Conservation (phyloP, 2,113 vertebrate species). For the Gadus chalcogrammus region DNA sequence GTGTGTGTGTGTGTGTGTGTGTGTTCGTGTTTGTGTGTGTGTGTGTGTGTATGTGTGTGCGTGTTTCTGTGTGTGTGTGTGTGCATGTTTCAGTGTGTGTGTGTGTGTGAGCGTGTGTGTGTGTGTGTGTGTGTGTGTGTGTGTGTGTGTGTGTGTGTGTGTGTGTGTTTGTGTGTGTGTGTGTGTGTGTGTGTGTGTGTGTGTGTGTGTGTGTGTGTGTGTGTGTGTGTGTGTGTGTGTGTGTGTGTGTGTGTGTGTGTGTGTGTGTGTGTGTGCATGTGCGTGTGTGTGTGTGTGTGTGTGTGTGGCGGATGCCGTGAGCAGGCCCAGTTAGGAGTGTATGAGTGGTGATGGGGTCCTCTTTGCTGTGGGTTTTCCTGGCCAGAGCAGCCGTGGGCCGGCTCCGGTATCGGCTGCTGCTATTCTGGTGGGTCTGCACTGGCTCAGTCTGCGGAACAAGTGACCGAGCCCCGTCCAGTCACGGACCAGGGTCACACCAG, state of each 20-base stretch:
- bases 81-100: constrained; percentile 9
- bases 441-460: not conserved
- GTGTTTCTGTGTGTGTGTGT: not conserved
- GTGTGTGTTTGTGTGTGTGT: too few species aligned
- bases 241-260: not conserved
- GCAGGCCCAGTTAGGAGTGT: not conserved
- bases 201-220: not conserved
- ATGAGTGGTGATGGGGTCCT: not conserved
- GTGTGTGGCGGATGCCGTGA: too few species aligned
- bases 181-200: too few species aligned
- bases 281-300: not conserved
- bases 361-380: not conserved
- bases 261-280: constrained; percentile 1
- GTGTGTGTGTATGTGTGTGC: not conserved
- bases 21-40: not conserved
- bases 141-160: not conserved
- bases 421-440: not conserved
- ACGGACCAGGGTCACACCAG: not conserved
- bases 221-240: not conserved
- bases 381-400: not conserved
- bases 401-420: not conserved
- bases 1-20: too few species aligned
- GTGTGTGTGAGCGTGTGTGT: not conserved
- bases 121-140: not conserved
- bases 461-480: not conserved